Percentiles rank a stretch among this genome's conserved stretches.
These are phyloP conservation scores for Actenoides hombroni DNA, from an alignment of 2,113 vertebrate species.

Conservation along the genomic window DNA sequence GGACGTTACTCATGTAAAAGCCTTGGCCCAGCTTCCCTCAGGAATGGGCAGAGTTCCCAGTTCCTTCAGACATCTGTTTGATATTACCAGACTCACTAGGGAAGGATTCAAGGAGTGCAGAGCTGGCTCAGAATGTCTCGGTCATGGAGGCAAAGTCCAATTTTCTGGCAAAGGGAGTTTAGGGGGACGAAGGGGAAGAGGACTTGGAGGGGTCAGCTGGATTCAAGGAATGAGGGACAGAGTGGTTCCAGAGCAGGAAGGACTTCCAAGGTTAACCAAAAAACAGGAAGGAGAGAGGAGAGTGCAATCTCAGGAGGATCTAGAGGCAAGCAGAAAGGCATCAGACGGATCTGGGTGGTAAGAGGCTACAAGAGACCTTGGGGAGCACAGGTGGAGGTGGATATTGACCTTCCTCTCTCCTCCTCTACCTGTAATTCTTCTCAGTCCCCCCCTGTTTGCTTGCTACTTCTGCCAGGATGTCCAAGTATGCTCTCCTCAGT, in stretches of 20 bases:
- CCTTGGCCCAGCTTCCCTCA: not conserved
- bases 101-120: constrained; percentile 21
- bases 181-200: not conserved
- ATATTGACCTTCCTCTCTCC: not conserved
- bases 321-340: not conserved
- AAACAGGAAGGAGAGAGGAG: not conserved
- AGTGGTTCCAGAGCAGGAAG: not conserved
- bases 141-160: not conserved
- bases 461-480: not conserved
- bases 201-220: not conserved
- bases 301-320: not conserved
- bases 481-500: not conserved
- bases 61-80: constrained; percentile 56
- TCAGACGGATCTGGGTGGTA: not conserved
- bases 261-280: not conserved
- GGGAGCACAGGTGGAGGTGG: not conserved
- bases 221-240: not conserved
- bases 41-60: constrained; percentile 50
- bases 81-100: constrained; percentile 32
- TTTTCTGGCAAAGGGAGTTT: not conserved
- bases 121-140: not conserved
- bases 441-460: not conserved
- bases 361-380: not conserved
- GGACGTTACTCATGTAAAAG: constrained; percentile 48
- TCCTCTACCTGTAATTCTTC: not conserved